Percentiles rank a stretch among this genome's conserved stretches.
These are phyloP conservation scores for Eulemur rubriventer DNA, from an alignment of 2,797 vertebrate species.

Conservation along the genomic window DNA sequence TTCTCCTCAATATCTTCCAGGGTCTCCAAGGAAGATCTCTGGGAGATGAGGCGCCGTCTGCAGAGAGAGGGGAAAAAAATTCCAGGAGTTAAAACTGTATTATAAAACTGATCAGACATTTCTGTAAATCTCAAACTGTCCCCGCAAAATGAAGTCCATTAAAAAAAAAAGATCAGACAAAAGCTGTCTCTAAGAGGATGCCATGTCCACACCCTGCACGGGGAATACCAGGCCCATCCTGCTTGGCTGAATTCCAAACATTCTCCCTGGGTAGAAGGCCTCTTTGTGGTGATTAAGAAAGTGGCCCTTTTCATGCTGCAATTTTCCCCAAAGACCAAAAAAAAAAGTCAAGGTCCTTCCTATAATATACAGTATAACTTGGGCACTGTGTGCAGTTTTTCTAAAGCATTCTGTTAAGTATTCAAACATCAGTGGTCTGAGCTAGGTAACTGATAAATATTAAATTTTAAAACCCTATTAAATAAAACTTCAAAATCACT, in stretches of 20 bases:
- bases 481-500: slow-evolving; percentile 8
- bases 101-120: background rate
- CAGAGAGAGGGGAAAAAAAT: slow-evolving; percentile 14
- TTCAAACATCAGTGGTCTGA: background rate
- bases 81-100: background rate
- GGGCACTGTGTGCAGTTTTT: background rate
- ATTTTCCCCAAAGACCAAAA: background rate
- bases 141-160: background rate
- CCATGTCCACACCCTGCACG: rapidly evolving
- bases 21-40: slow-evolving; percentile 98
- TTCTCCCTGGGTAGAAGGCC: background rate
- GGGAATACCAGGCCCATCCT: background rate
- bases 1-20: slow-evolving; percentile 99
- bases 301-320: background rate
- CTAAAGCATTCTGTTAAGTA: background rate
- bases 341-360: background rate
- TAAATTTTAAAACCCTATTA: background rate
- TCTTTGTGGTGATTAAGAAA: background rate
- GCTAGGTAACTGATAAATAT: background rate
- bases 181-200: background rate
- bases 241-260: background rate
- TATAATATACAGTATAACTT: background rate
- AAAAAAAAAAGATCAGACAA: background rate
- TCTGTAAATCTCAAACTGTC: background rate
- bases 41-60: slow-evolving; percentile 97